Conservation (phyloP, 2,797 vertebrate species). For the Falco rusticolus region DNA sequence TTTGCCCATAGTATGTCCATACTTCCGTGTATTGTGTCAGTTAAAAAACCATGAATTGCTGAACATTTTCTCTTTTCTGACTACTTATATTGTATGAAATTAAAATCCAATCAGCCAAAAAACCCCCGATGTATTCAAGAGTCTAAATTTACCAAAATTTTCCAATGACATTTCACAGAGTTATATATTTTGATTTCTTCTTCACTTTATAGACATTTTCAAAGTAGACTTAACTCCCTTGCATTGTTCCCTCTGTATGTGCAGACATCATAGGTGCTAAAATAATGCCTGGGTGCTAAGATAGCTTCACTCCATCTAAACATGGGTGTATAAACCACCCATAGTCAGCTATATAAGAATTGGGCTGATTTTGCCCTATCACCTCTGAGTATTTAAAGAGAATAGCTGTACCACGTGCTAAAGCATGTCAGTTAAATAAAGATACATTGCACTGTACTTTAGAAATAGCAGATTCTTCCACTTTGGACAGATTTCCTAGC, state of each 20-base stretch:
- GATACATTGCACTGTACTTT: not conserved
- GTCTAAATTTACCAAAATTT: not conserved
- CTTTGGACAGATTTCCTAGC: not conserved
- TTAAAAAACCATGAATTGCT: not conserved
- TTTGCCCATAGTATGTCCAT: not conserved
- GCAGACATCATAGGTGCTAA: not conserved
- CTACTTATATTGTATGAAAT: not conserved
- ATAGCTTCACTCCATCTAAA: not conserved
- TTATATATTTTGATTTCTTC: not conserved
- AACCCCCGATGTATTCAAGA: fast-evolving
- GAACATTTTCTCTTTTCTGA: not conserved
- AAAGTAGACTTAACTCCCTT: not conserved
- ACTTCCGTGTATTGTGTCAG: not conserved
- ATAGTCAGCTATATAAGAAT: not conserved
- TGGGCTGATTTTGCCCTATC: not conserved
- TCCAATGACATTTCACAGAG: not conserved
- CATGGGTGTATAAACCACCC: not conserved
- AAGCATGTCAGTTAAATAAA: not conserved
- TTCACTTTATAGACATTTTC: not conserved
- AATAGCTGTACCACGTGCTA: not conserved
- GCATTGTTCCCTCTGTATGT: not conserved
- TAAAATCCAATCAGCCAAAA: not conserved
- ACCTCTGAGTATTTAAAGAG: not conserved
- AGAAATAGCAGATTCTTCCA: not conserved
- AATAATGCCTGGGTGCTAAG: not conserved